Evolutionary conservation across 2,888 invertebrate genomes (phyloP), one percentile per base, ranked within the genome.

Genomic region (Hecatera dysodea): DNA sequence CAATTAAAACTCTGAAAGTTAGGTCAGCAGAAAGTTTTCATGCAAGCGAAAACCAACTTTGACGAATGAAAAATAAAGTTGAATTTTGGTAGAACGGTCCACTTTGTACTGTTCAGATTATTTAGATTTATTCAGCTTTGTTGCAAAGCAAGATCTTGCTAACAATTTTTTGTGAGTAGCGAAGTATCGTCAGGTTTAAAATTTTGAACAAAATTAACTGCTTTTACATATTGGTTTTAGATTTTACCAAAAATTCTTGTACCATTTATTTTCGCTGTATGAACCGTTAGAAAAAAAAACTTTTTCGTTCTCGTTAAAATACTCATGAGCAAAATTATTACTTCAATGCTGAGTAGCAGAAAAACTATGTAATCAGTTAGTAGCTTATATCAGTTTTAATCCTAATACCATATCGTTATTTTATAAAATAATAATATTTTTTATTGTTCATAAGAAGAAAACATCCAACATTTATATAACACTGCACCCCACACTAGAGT

Each of bases 41-140:
- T 9, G 6, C 65, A 70, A 9, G 19, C 48, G 22, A 68, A 57
- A 53, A 29, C 1, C 19, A 29, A 60, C 67, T 44, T 52, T 70
- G 55, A 19, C 0, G 0, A 0, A 11, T 15, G 17, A 9, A 17
- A n/a, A 39, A 59, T 52, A 66, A 27, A 44, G 63, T 66, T 33
- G 22, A 50, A 42, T 50, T 66, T 68, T 22, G n/a, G 11, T 67
- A 66, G 24, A 1, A n/a, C 6, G 4, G 4, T 44, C 27, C 5
- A 4, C 55, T 69, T 44, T 57, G 22, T 81, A 62, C 53, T 12
- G 8, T 60, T 29, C 2, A 52, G 48, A 71, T 69, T 82, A 82
- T 82, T 82, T 62, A 72, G 75, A 82, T 82, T 82, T 75, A 78
- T 82, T 68, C 71, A 65, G 39, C 53, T 61, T 71, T 55, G 63